These are phyloP conservation scores for Crax fasciolata DNA, from an alignment of 2,797 vertebrate genomes.

Conservation along the genomic window DNA sequence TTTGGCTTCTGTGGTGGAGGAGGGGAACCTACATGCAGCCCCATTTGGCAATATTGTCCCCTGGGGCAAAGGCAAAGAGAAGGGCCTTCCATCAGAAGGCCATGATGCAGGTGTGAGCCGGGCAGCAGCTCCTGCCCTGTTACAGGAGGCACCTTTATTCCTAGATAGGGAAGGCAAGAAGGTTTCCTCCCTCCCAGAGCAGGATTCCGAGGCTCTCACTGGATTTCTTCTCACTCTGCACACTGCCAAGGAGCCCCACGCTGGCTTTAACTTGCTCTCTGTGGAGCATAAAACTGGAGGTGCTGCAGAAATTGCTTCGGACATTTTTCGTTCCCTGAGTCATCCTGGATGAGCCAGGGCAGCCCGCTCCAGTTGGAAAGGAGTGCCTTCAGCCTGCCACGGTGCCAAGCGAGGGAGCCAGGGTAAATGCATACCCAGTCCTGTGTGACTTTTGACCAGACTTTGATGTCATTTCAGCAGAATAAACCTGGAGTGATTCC, in stretches of 20 bases:
- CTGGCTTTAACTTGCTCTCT: not conserved
- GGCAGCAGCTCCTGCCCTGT: not conserved
- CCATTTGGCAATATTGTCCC: not conserved
- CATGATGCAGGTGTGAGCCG: not conserved
- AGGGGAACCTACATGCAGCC: not conserved
- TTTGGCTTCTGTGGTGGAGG: not conserved
- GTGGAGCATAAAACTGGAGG: not conserved
- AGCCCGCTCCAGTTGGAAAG: not conserved
- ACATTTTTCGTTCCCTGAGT: not conserved
- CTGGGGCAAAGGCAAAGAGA: not conserved
- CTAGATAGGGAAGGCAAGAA: not conserved
- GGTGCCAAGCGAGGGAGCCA: not conserved
- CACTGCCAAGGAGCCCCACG: not conserved
- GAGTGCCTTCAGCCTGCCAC: not conserved
- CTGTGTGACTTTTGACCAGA: not conserved
- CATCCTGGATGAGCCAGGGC: not conserved
- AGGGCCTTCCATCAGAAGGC: not conserved
- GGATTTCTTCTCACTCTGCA: not conserved
- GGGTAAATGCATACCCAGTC: not conserved
- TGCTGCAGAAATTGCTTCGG: not conserved
- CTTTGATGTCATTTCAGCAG: constrained; percentile 23
- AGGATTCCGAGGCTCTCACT: not conserved
- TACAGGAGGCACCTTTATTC: not conserved
- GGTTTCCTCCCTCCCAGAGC: not conserved
- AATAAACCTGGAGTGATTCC: constrained; percentile 40